Evolutionary conservation across 2,888 invertebrate genomes (phyloP).

Genomic region (Lampropteryx suffumata): DNA sequence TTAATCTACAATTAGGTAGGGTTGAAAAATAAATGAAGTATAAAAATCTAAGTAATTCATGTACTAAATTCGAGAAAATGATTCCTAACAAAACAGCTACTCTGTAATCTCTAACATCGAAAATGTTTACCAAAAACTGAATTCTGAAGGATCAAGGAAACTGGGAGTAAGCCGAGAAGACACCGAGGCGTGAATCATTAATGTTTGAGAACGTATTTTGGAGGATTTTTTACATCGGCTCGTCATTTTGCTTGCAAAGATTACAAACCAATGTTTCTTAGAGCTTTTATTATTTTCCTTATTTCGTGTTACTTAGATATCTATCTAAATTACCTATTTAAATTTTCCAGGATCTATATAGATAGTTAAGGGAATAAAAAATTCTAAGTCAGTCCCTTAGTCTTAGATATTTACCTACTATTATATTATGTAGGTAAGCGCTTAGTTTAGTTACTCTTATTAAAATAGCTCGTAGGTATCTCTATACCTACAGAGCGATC

Average conservation of each 20-base stretch:
- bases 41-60: no score
- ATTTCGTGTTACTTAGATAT: neutral
- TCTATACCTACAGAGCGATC: no score
- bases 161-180: slow-evolving; percentile 29
- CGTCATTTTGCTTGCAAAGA: slow-evolving; percentile 10
- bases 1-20: no score
- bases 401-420: no score
- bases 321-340: no score
- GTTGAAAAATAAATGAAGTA: no score
- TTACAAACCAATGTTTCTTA: slow-evolving; percentile 1
- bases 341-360: no score
- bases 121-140: slow-evolving; percentile 32
- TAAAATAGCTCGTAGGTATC: no score
- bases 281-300: neutral
- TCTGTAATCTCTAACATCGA: slow-evolving; percentile 30
- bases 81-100: slow-evolving; percentile 1
- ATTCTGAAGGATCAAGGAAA: slow-evolving; percentile 32
- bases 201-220: slow-evolving; percentile 25
- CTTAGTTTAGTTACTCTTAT: no score
- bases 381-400: no score
- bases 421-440: no score
- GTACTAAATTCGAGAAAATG: neutral
- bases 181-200: slow-evolving; percentile 11
- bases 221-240: slow-evolving; percentile 25
- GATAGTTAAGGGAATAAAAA: no score